Conservation (phyloP, 2,113 vertebrate species). For the Patagioenas fasciata region DNA sequence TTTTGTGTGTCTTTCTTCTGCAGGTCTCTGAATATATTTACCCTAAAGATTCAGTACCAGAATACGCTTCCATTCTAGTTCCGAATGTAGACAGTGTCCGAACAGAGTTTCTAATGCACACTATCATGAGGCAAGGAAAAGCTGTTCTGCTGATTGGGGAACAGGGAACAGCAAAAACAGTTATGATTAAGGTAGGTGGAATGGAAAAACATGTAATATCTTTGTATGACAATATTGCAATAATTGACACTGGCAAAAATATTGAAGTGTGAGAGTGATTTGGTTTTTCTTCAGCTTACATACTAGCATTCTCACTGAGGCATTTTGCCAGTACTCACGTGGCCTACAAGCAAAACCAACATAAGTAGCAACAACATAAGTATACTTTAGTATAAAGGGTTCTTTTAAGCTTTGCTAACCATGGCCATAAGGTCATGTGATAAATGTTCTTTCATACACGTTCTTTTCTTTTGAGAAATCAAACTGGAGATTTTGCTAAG, state of each 20-base stretch:
- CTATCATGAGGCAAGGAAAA: slow-evolving; percentile 82
- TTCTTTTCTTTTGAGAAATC: neutral
- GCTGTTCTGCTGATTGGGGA: slow-evolving; percentile 84
- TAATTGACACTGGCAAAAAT: neutral
- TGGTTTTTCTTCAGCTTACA: neutral
- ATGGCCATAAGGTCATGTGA: neutral
- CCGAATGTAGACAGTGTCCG: slow-evolving; percentile 86
- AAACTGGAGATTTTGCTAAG: neutral
- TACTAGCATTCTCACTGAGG: neutral
- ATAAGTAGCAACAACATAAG: too few species aligned
- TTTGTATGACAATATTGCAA: neutral
- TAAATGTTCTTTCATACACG: neutral
- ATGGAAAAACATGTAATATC: neutral
- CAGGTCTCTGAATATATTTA: slow-evolving; percentile 85
- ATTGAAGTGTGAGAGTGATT: neutral
- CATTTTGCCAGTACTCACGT: neutral
- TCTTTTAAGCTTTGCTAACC: neutral
- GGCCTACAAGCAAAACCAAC: neutral
- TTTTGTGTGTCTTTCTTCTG: neutral
- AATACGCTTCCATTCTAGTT: slow-evolving; percentile 84
- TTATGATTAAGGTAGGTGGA: slow-evolving; percentile 82
- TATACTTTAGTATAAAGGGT: neutral
- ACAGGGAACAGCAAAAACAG: slow-evolving; percentile 87
- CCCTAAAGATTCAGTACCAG: slow-evolving; percentile 79
- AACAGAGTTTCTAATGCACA: slow-evolving; percentile 81